Conservation (phyloP, 1,140 invertebrate genomes). For the Melitaea cinxia region DNA sequence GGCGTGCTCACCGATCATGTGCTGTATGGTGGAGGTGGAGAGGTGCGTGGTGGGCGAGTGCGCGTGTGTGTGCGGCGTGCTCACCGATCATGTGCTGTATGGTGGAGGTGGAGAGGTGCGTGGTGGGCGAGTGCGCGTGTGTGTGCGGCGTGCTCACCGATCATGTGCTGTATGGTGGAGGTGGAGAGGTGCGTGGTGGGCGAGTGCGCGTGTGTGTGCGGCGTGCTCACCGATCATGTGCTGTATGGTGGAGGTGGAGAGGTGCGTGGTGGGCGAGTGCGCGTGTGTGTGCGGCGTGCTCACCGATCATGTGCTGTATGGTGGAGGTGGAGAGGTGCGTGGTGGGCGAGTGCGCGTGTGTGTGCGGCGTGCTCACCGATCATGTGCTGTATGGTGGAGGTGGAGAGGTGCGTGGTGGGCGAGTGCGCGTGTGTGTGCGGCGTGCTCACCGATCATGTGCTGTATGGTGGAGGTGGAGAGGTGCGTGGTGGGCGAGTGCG, state of each 20-base stretch:
- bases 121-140: constrained; percentile 60
- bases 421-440: background rate
- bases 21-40: no score
- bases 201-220: background rate
- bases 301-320: constrained; percentile 48
- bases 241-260: no score
- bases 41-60: background rate
- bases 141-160: no score
- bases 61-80: no score
- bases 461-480: constrained; percentile 82
- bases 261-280: no score
- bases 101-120: constrained; percentile 77
- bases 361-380: no score
- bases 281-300: no score
- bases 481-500: constrained; percentile 66
- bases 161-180: constrained; percentile 36
- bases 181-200: background rate
- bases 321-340: constrained; percentile 79
- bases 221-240: no score
- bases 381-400: no score
- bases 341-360: no score
- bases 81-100: constrained; percentile 84
- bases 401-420: background rate
- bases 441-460: constrained; percentile 82
- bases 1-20: no score